Evolutionary conservation across 2,797 vertebrate genomes (phyloP).

Genomic region (Fistularia tabacaria): DNA sequence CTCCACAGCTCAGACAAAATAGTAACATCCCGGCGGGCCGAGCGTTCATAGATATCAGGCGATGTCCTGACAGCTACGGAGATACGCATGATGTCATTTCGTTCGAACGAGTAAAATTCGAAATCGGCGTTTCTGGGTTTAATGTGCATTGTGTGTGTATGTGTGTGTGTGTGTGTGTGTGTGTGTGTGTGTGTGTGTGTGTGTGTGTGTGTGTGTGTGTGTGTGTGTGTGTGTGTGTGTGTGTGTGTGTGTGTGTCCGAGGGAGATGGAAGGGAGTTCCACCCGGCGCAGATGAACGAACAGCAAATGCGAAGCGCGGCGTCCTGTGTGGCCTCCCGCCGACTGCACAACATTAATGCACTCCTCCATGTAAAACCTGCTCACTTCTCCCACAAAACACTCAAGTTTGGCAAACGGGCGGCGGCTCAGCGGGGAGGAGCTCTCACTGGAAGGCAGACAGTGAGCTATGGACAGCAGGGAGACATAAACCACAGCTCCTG

Average conservation of each 20-base stretch:
- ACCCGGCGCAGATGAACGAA: slow-evolving; percentile 53
- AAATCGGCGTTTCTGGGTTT: slow-evolving; percentile 15
- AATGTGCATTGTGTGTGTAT: no score
- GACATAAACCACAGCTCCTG: slow-evolving; percentile 60
- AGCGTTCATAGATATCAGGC: slow-evolving; percentile 33
- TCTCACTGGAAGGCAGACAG: slow-evolving; percentile 67
- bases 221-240: no score
- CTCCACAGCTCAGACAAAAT: slow-evolving; percentile 43
- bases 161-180: no score
- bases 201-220: no score
- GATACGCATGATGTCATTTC: slow-evolving; percentile 4
- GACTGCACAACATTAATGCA: slow-evolving; percentile 63
- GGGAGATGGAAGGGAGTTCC: slow-evolving; percentile 12
- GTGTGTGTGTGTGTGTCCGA: slow-evolving; percentile 6
- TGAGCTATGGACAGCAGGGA: slow-evolving; percentile 65
- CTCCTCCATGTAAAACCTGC: slow-evolving; percentile 63
- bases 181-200: no score
- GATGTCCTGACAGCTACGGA: slow-evolving; percentile 12
- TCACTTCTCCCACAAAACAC: slow-evolving; percentile 61
- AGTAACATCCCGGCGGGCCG: slow-evolving; percentile 31
- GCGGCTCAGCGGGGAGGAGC: slow-evolving; percentile 59
- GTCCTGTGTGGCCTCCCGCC: slow-evolving; percentile 60
- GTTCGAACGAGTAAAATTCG: slow-evolving; percentile 21
- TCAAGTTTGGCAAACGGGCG: slow-evolving; percentile 60
- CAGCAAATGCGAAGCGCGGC: slow-evolving; percentile 59